These are phyloP conservation scores for Leptodirus hochenwartii DNA, from an alignment of 2,888 invertebrate genomes.

Conservation along the genomic window DNA sequence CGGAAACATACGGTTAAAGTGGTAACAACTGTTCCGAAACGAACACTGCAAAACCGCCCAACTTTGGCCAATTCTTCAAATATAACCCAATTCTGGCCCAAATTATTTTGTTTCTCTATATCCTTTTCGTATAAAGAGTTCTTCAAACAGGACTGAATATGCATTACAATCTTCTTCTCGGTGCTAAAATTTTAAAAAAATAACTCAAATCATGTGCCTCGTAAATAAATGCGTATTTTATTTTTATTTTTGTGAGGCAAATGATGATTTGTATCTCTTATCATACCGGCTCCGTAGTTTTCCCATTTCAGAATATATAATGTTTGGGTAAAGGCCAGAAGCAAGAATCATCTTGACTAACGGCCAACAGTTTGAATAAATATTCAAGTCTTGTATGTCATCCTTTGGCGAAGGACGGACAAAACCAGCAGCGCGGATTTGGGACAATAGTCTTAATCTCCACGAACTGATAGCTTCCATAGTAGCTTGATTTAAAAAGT, in stretches of 20 bases:
- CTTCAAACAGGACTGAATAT: slow-evolving; percentile 33
- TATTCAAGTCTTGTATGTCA: slow-evolving; percentile 64
- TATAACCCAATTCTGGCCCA: slow-evolving; percentile 65
- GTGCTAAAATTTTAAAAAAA: slow-evolving; percentile 27
- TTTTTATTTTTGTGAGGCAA: too few relatives aligned
- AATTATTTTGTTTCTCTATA: too few relatives aligned
- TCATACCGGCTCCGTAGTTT: slow-evolving; percentile 34
- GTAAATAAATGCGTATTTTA: too few relatives aligned
- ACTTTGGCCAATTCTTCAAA: slow-evolving; percentile 69
- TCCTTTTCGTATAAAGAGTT: slow-evolving; percentile 20
- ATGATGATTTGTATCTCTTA: too few relatives aligned
- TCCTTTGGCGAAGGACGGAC: slow-evolving; percentile 41
- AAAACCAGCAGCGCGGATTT: slow-evolving; percentile 57
- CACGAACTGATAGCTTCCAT: slow-evolving; percentile 85
- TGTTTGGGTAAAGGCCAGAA: slow-evolving; percentile 82
- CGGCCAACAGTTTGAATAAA: slow-evolving; percentile 73
- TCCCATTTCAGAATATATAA: slow-evolving; percentile 33
- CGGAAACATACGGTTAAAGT: too few relatives aligned
- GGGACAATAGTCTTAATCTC: slow-evolving; percentile 64
- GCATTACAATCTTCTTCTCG: slow-evolving; percentile 40
- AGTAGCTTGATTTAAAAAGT: slow-evolving; percentile 58
- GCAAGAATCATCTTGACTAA: slow-evolving; percentile 75
- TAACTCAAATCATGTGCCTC: slow-evolving; percentile 9
- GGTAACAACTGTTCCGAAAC: too few relatives aligned
- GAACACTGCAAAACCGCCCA: too few relatives aligned